A percentile compares a stretch with the other conserved stretches of the same genome.
Evolutionary conservation across 2,797 vertebrate species (phyloP).

Genomic region (Heteromormyrus szaboi): DNA sequence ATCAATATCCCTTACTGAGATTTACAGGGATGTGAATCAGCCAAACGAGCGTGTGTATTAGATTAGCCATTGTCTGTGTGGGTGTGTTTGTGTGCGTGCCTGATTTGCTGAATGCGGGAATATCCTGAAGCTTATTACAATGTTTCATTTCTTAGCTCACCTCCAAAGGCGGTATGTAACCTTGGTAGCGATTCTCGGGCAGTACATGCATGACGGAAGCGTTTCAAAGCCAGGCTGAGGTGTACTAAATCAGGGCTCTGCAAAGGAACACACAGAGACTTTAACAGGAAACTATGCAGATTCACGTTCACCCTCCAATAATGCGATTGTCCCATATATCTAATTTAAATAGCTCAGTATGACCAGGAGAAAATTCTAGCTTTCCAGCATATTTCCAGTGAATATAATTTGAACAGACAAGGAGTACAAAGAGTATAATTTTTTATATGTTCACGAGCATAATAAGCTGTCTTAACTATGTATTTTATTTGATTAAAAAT

Average conservation of each 20-base stretch:
- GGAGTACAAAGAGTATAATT: neutral
- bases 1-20: neutral
- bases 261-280: neutral
- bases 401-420: neutral
- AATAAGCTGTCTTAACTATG: neutral
- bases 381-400: neutral
- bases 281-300: neutral
- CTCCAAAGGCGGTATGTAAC: neutral
- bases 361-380: neutral
- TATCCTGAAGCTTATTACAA: neutral
- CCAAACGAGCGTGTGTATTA: neutral
- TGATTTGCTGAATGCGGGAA: neutral
- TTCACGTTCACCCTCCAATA: neutral
- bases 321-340: neutral
- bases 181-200: neutral
- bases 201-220: neutral
- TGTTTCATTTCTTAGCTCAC: neutral
- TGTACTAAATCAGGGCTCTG: neutral
- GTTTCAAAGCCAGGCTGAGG: neutral
- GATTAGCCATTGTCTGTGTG: neutral
- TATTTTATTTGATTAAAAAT: conserved; percentile 3
- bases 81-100: neutral
- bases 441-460: neutral
- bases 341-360: neutral
- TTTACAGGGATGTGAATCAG: neutral